A percentile compares a stretch with the other conserved stretches of the same genome.
phyloP scores from a whole-genome alignment of 2,113 vertebrate genomes.

The Brachypteracias leptosomus region DNA sequence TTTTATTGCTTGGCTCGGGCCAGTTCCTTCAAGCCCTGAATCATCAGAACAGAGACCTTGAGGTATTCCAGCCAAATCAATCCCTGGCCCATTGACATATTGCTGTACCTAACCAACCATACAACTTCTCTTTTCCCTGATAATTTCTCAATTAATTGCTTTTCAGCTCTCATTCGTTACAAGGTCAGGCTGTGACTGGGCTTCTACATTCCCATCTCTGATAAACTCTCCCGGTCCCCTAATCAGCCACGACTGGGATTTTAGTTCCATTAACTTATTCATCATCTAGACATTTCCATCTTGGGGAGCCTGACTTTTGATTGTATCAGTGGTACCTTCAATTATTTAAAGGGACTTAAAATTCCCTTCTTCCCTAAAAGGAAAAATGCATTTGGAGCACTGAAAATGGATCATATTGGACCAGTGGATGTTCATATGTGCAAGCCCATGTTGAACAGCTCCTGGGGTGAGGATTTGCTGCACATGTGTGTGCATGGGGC shows the following conservation, averaged over 20 bases:
- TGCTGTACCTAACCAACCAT: constrained; percentile 86
- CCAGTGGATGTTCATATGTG: not conserved
- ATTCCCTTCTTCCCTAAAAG: constrained; percentile 36
- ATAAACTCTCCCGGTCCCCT: constrained; percentile 63
- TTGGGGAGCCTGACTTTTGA: constrained; percentile 68
- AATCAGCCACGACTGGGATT: constrained; percentile 67
- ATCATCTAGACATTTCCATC: constrained; percentile 69
- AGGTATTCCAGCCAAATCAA: constrained; percentile 84
- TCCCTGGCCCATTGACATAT: constrained; percentile 84
- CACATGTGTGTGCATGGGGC: constrained; percentile 4
- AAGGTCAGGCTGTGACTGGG: constrained; percentile 82
- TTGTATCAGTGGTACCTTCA: constrained; percentile 67
- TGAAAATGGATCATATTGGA: not conserved
- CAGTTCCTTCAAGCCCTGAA: constrained; percentile 72
- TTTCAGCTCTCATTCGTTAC: constrained; percentile 86
- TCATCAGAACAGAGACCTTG: constrained; percentile 83
- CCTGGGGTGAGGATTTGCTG: not conserved
- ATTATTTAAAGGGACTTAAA: constrained; percentile 68
- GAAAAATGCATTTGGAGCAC: constrained; percentile 14
- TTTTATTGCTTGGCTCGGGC: constrained; percentile 64
- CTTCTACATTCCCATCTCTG: constrained; percentile 57
- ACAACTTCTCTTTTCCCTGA: constrained; percentile 78
- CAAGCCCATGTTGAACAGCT: not conserved
- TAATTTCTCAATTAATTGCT: constrained; percentile 89
- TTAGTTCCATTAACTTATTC: constrained; percentile 79